These are phyloP conservation scores for Castor canadensis DNA, from an alignment of 2,113 vertebrate species.

Conservation along the genomic window DNA sequence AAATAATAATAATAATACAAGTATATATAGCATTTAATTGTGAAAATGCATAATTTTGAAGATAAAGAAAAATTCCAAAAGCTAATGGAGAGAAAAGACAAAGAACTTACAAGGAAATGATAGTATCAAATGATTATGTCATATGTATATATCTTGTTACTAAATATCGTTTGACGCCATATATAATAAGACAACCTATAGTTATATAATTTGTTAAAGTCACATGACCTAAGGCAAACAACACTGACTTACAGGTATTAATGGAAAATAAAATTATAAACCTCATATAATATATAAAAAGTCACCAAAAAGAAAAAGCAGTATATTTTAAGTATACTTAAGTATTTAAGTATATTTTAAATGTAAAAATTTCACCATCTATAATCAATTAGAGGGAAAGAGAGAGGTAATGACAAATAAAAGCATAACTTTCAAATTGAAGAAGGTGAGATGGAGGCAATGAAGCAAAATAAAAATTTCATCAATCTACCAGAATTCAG, in stretches of 20 bases:
- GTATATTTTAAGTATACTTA: too few species aligned
- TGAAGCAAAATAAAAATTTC: not conserved
- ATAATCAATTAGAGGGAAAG: not conserved
- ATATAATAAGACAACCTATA: too few species aligned
- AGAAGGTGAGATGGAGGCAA: too few species aligned
- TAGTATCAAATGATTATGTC: too few species aligned
- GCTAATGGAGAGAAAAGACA: not conserved
- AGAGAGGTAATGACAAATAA: not conserved
- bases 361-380: not conserved
- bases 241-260: not conserved
- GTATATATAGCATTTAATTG: not conserved
- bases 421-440: not conserved
- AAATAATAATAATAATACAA: not conserved
- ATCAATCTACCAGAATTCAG: not conserved
- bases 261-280: not conserved
- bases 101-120: not conserved
- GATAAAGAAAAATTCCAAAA: slow-evolving; percentile 1
- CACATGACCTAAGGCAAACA: too few species aligned
- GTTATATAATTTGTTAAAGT: too few species aligned
- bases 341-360: not conserved
- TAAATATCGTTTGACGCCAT: too few species aligned
- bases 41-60: not conserved
- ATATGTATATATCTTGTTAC: too few species aligned
- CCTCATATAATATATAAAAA: not conserved
- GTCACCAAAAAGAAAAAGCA: not conserved